Evolutionary conservation across 2,797 vertebrate genomes (phyloP).

Genomic region (Cuculus canorus): DNA sequence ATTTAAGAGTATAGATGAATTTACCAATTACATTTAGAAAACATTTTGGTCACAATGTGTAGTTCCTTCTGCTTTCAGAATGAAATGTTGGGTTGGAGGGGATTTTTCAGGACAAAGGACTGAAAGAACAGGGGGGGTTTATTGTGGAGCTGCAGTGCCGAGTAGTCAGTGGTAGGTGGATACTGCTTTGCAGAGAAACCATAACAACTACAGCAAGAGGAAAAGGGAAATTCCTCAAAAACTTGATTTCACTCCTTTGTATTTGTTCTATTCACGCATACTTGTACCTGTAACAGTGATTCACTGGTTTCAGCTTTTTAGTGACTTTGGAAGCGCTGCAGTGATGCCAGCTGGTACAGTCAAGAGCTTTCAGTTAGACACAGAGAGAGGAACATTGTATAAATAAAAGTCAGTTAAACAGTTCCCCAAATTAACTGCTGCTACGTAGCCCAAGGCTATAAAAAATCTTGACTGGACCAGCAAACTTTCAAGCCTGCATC

Average conservation of each 20-base stretch:
- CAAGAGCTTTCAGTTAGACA: constrained; percentile 59
- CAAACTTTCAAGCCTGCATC: constrained; percentile 45
- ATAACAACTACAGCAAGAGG: background rate
- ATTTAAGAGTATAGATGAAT: background rate
- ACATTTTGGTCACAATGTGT: background rate
- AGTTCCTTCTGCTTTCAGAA: constrained; percentile 46
- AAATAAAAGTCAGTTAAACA: constrained; percentile 64
- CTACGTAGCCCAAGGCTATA: constrained; percentile 54
- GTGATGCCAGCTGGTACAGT: constrained; percentile 38
- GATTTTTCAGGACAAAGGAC: constrained; percentile 19
- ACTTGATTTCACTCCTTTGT: background rate
- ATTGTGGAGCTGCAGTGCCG: background rate
- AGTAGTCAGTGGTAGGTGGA: background rate
- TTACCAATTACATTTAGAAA: background rate
- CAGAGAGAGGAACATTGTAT: constrained; percentile 38
- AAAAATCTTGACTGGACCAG: constrained; percentile 49
- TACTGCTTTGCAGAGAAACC: background rate
- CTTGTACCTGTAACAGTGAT: background rate
- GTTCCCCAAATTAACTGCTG: constrained; percentile 44
- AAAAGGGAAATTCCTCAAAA: constrained; percentile 29
- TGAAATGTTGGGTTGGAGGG: background rate
- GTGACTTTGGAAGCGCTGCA: background rate
- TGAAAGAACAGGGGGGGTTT: background rate
- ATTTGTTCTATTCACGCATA: background rate
- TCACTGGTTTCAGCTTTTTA: constrained; percentile 3